Base-by-base conservation (phyloP, 2,888 invertebrate species). In the Clivina fossor region DNA sequence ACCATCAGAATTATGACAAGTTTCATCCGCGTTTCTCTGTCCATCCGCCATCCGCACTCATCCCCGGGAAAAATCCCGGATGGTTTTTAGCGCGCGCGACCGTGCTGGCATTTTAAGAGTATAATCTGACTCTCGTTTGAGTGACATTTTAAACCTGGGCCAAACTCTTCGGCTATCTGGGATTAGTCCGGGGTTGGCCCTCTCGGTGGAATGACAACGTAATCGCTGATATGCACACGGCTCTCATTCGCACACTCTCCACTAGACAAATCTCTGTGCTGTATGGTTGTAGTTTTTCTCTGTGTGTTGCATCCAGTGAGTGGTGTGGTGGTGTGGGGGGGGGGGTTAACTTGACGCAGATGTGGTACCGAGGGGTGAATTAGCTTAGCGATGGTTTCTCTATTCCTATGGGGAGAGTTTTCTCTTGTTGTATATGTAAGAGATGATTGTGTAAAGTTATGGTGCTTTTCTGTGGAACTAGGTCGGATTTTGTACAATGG, bases 171-270 rank as follows among this genome's bases (percentile, higher is more conserved):
- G 46, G 30, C 46, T 46, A 46, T 46, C 46, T 46, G 19, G 46
- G 46, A 46, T 46, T 46, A 46, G 19, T n/a, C n/a, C n/a, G n/a
- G n/a, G n/a, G n/a, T n/a, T n/a, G n/a, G n/a, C n/a, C n/a, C n/a
- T n/a, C n/a, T n/a, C n/a, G 46, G 7, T 8, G 20, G 19, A 40
- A 26, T 46, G 46, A 46, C 46, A 46, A 30, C 46, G 30, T 46
- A 46, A 46, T 46, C 46, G 28, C 30, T 46, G 46, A 46, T 46
- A 46, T 19, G 46, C 46, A n/a, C 18, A 24, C 28, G 30, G 30
- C 15, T 13, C 44, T 15, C 44, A 9, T 15, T 7, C 37, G 37
- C 19, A 41, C 41, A 9, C 18, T 22, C 18, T 9, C 22, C n/a
- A 11, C 24, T 28, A 28, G 15, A 30, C 30, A 30, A 3, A 4